Base-by-base conservation (phyloP, 2,113 vertebrate species). In the Boleophthalmus pectinirostris region DNA sequence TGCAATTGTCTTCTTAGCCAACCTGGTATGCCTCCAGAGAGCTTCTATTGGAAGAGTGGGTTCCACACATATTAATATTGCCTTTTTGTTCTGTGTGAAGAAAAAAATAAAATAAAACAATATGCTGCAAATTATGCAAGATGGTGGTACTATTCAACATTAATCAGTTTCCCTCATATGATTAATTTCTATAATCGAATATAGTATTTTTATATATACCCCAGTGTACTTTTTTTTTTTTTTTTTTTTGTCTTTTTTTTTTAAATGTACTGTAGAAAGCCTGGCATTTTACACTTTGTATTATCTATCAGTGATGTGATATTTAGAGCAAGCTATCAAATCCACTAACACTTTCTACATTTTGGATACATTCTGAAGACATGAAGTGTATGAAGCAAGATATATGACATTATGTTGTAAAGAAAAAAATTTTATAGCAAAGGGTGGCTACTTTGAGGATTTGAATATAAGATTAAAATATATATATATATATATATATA, bases 11-110 rank as follows among this genome's bases (percentile, higher is more conserved):
- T 43, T 38, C 18, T 12, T 64, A n/a, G 20, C 61, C 61, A 64
- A 38, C 33, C 61, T 64, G 61, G 33, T 64, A 64, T 38, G 61
- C 61, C 61, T 64, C 61, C 3, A 64, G 61, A 64, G 61, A 64
- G 35, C 33, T 38, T 1, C 33, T 64, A 43, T 64, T 64, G 20
- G 33, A n/a, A n/a, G 18, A 64, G 18, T n/a, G 11, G 29, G 21
- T 38, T 64, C 35, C 20, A 38, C 21, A 38, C 33, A 64, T 38
- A 38, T 64, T 12, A 38, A 64, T 64, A 38, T 10, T 64, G 61
- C 61, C n/a, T 43, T 43, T 61, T 16, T 64, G n/a, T 33, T 29
- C 23, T 8, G 20, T 38, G 25, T 5, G 7, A 29, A 29, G 25
- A 58, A 60, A 25, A 60, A 29, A 25, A 54, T 54, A n/a, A 21